Evolutionary conservation across 1,140 invertebrate genomes (phyloP).

Genomic region (Penaeus chinensis): DNA sequence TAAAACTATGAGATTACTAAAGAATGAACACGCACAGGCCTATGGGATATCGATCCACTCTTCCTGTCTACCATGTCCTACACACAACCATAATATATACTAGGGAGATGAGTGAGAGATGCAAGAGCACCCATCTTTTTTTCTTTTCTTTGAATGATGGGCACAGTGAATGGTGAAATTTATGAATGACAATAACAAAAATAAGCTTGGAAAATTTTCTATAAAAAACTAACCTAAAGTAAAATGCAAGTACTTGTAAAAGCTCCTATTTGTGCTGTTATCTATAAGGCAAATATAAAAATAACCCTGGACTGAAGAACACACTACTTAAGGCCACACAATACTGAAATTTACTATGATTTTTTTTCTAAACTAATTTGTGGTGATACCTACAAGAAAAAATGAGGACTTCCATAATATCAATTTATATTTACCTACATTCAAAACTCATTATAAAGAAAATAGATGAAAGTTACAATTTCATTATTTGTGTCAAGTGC

Average conservation of each 20-base stretch:
- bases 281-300: slow-evolving; percentile 6
- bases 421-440: neutral
- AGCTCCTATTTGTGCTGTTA: neutral
- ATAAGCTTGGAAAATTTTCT: neutral
- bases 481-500: too few species aligned
- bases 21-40: too few species aligned
- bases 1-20: too few species aligned
- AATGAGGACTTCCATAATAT: slow-evolving; percentile 3
- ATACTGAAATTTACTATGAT: slow-evolving; percentile 12
- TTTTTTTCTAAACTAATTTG: neutral
- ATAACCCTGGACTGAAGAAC: slow-evolving; percentile 33
- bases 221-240: neutral
- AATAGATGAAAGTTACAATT: too few species aligned
- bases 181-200: too few species aligned
- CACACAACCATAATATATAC: too few species aligned
- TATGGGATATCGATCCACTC: too few species aligned
- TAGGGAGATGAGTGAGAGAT: too few species aligned
- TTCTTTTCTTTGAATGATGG: too few species aligned
- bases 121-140: too few species aligned
- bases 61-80: too few species aligned
- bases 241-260: slow-evolving; percentile 14
- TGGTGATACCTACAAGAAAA: neutral
- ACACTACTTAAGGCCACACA: slow-evolving; percentile 36
- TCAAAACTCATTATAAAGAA: neutral
- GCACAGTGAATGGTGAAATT: too few species aligned